These are phyloP conservation scores for Himalopsyche anomala DNA, from an alignment of 2,888 invertebrate species.

Conservation along the genomic window DNA sequence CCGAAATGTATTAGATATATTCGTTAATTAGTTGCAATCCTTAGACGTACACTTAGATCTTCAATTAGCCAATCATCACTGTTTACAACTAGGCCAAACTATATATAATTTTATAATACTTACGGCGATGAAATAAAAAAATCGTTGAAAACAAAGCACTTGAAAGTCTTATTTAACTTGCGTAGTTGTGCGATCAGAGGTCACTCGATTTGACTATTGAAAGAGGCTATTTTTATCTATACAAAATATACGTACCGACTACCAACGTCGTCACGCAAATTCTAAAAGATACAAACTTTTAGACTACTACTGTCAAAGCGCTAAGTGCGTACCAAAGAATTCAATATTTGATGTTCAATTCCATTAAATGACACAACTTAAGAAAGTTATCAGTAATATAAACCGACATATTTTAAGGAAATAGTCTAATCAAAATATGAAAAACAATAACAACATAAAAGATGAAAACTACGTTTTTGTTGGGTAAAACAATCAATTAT, in stretches of 20 bases:
- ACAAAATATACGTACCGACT: background rate
- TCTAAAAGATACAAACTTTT: background rate
- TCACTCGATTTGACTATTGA: background rate
- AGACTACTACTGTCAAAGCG: background rate
- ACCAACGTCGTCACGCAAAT: background rate
- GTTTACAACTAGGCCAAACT: background rate
- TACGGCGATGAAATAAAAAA: background rate
- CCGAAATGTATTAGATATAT: too few relatives aligned
- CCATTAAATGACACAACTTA: too few relatives aligned
- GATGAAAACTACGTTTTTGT: too few relatives aligned
- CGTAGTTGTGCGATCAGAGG: constrained; percentile 6
- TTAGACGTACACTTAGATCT: too few relatives aligned
- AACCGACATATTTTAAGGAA: too few relatives aligned
- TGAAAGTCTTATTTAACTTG: background rate
- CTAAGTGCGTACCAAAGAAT: background rate
- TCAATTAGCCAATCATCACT: too few relatives aligned
- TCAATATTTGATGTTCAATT: background rate
- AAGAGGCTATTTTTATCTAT: background rate
- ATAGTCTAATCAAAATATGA: too few relatives aligned
- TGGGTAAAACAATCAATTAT: too few relatives aligned
- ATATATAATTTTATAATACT: background rate
- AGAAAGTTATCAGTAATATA: too few relatives aligned
- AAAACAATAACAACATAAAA: too few relatives aligned
- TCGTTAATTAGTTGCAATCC: too few relatives aligned
- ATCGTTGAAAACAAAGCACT: background rate